Base-by-base conservation (phyloP, 2,113 vertebrate genomes). In the Alethe diademata region DNA sequence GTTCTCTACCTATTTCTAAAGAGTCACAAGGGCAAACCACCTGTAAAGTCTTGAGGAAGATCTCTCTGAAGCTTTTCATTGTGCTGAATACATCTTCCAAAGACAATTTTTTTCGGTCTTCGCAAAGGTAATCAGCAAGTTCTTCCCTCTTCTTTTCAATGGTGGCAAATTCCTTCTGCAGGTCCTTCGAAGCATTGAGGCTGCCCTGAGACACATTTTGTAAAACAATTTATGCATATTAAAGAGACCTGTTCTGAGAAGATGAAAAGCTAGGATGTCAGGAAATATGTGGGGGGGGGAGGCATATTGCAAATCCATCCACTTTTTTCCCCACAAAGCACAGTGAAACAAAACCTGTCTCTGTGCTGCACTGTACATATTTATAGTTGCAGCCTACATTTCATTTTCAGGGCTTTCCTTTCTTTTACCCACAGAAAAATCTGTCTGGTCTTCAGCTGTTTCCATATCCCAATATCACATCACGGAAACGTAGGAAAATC, bases 121-220 rank as follows among this genome's bases (percentile, higher is more conserved):
- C 99, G 62, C 99, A 99, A 40, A 99, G 96, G 84, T 99, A 99
- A 40, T 97, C 90, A 6, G 99, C 99, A 88, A 99, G 97, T 78
- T 98, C 98, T 54, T 88, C 94, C 87, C 96, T 98, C 96, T 98
- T 98, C 88, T 93, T 96, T 54, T 98, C 98, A 3, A 99, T 97
- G 38, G 85, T 90, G 3, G 93, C 60, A 9, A 99, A 97, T 42
- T 97, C 95, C 56, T 98, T 80, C 28, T 97, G 98, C 72, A 99
- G 86, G 35, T 91, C 92, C 42, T 38, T 95, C 23, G 96, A 98
- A 36, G 95, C 97, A 8, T 81, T 60, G 15, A 98, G 76, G 84
- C 97, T 98, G 90, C 95, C 97, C 99, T 99, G 82, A 28, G 47
- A 93, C 62, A 96, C 13, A 92, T 74, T 90, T 90, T 74, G 24